Base-by-base conservation (phyloP, 2,113 vertebrate species). In the Callipepla squamata region DNA sequence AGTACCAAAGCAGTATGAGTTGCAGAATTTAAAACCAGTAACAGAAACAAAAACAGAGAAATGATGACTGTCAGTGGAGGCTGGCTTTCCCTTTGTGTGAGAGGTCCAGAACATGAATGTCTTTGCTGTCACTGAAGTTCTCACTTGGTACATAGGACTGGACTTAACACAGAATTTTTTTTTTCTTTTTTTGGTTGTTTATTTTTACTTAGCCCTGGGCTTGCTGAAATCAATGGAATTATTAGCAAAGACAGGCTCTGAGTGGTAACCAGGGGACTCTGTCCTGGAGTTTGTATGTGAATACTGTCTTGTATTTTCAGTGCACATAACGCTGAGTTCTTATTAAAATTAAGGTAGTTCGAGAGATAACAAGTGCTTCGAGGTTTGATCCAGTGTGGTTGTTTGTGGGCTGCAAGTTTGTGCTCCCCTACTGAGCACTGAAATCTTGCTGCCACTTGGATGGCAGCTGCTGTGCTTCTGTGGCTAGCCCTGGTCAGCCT, bases 161-260 rank as follows among this genome's bases (percentile, higher is more conserved):
- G 44, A 16, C 44, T 66, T 25, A 7, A 5, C 22, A 5, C 7
- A 14, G 45, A 57, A n/a, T 40, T 91, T 63, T 65, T 69, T 53
- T 15, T 48, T 53, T 66, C 48, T 15, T 48, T 53, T 36, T 47
- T 48, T 40, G 17, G 76, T 92, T 84, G 34, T 79, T 91, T 82
- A 26, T n/a, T 76, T 28, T 72, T 75, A 18, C 58, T 80, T 92
- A 69, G 67, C 70, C 53, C 58, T 16, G 0, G 72, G 66, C 74
- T 93, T 85, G 30, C 85, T 82, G 87, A 62, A 91, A 85, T 92
- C 48, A 85, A 7, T 62, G 36, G 75, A 85, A 87, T 94, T 89
- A n/a, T 87, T 53, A 85, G 70, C 45, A 87, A 58, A 89, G 91
- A 48, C 34, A 51, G 16, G 3, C 79, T 82, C 55, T 66, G 75